These are phyloP conservation scores for Oenanthe oenanthe DNA, from an alignment of 2,113 vertebrate species.

Conservation along the genomic window DNA sequence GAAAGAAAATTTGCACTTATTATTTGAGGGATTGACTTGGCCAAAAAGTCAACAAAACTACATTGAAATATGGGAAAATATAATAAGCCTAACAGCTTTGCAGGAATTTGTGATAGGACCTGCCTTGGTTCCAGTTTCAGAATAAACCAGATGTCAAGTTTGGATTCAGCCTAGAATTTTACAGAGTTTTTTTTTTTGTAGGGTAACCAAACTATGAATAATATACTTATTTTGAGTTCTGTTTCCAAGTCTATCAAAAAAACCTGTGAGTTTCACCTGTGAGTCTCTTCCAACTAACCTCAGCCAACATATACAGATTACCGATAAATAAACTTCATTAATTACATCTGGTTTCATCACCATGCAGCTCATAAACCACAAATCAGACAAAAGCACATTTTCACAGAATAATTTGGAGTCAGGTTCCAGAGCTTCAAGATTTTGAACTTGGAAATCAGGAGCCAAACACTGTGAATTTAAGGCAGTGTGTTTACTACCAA, in stretches of 20 bases:
- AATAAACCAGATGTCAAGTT: background rate
- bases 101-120: background rate
- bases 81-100: background rate
- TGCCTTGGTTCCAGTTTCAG: background rate
- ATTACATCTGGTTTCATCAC: background rate
- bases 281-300: background rate
- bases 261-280: background rate
- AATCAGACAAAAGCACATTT: background rate
- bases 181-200: background rate
- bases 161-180: background rate
- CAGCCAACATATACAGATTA: background rate
- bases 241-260: background rate
- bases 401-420: background rate
- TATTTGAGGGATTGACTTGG: background rate
- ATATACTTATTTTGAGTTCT: background rate
- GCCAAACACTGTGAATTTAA: background rate
- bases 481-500: background rate
- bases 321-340: rapidly evolving
- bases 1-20: background rate
- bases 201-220: background rate
- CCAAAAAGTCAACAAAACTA: background rate
- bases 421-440: background rate
- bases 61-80: background rate
- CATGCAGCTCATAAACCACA: background rate
- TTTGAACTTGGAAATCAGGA: background rate